These are phyloP conservation scores for Tetragonula carbonaria DNA, from an alignment of 2,888 invertebrate species.

Conservation along the genomic window DNA sequence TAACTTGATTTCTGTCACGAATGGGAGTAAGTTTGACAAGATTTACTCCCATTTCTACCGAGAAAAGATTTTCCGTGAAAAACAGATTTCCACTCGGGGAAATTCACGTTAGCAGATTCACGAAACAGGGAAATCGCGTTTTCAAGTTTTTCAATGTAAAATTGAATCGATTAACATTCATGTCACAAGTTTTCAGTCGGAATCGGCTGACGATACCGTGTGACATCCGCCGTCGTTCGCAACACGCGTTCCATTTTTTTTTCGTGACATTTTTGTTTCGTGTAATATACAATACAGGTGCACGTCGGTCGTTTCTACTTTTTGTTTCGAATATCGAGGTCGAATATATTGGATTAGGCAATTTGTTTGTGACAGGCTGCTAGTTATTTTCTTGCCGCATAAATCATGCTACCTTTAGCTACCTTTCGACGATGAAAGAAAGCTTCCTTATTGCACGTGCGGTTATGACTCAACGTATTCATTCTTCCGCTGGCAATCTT, in stretches of 20 bases:
- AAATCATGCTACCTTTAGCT: not conserved
- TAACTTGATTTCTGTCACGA: no score
- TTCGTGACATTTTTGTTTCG: not conserved
- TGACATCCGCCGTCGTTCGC: not conserved
- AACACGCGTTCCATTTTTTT: not conserved
- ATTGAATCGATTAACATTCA: not conserved
- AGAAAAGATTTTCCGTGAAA: no score
- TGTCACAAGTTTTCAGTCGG: no score
- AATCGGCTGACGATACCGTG: not conserved
- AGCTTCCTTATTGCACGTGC: not conserved
- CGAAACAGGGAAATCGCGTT: not conserved
- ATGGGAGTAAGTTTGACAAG: no score
- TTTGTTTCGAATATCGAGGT: slow-evolving; percentile 14
- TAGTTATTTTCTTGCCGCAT: slow-evolving; percentile 9
- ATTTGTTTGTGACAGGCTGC: slow-evolving; percentile 13
- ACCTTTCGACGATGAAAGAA: slow-evolving; percentile 4
- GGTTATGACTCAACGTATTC: not conserved
- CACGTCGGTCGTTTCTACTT: not conserved
- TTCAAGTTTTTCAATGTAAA: not conserved
- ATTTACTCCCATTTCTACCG: no score
- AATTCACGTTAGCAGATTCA: no score
- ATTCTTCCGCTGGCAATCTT: not conserved
- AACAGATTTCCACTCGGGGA: no score
- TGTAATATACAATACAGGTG: not conserved
- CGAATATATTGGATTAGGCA: slow-evolving; percentile 19